Evolutionary conservation across 2,888 invertebrate species (phyloP), one percentile per base, ranked within the genome.

Genomic region (Erannis defoliaria): DNA sequence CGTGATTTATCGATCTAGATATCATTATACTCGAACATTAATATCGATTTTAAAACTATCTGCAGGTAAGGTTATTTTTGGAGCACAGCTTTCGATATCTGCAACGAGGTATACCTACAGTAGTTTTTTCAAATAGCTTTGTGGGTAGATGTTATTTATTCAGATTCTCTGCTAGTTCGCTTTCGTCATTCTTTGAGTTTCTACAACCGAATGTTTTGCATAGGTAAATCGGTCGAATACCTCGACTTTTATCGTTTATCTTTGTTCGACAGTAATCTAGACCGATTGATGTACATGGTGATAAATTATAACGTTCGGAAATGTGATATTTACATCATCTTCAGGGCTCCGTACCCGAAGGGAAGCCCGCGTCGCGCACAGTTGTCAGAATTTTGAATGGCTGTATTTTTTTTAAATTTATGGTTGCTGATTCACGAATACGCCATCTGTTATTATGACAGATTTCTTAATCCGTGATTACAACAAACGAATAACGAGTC

Each of bases 1-100:
- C 53, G 46, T 60, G 59, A 62, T 64, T 55, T 51, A 55, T 58
- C 48, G 56, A 56, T 53, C 31, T 38, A 42, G 40, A 45, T 55
- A 54, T 38, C 21, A 43, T 61, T 49, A 51, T 16, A 38, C 29
- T 43, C 37, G 12, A 10, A 43, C 42, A 21, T 50, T 45, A 38
- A 46, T 61, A 37, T 50, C n/a, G 42, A 49, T 51, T 45, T 21
- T 43, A 55, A 61, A 61, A 46, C n/a, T 51, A 55, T 50, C 29
- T 19, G 38, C 43, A 59, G 38, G 53, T 59, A 48, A 29, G 8
- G 45, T 50, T 55, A 55, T 55, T 60, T 60, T 31, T 43, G 37
- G 60, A 55, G 26, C 40, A 26, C n/a, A 31, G 38, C 21, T 46
- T 49, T 55, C 46, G 40, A 40, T 54, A 48, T 33, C 46, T 54